A percentile compares a stretch with the other conserved stretches of the same genome.
These are phyloP conservation scores for Neomorphus geoffroyi DNA, from an alignment of 2,797 vertebrate genomes.

Conservation along the genomic window DNA sequence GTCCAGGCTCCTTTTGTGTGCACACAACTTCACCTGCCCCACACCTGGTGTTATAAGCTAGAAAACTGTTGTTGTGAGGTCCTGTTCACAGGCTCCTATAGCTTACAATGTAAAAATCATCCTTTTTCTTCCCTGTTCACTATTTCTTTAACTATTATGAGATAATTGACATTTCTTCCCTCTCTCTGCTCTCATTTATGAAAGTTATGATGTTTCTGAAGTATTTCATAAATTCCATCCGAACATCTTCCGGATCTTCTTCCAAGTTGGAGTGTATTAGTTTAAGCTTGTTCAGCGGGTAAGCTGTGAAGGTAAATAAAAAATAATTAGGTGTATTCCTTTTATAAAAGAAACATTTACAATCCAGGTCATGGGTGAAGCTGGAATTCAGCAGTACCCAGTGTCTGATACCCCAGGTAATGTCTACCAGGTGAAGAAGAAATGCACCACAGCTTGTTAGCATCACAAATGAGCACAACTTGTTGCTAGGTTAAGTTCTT, in stretches of 20 bases:
- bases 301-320: slow-evolving; percentile 73
- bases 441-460: background rate
- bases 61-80: background rate
- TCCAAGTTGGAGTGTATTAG: slow-evolving; percentile 93
- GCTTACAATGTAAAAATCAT: background rate
- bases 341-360: background rate
- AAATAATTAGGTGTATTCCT: background rate
- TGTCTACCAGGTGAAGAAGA: background rate
- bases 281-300: slow-evolving; percentile 84
- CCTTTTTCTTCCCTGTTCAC: background rate
- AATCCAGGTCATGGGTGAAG: background rate
- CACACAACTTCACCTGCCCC: background rate
- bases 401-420: background rate
- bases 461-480: background rate
- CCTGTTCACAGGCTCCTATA: background rate
- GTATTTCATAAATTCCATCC: slow-evolving; percentile 87
- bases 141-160: slow-evolving; percentile 69
- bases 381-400: background rate
- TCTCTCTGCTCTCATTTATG: slow-evolving; percentile 90
- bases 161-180: slow-evolving; percentile 95
- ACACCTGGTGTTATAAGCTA: background rate
- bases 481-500: background rate
- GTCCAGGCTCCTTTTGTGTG: background rate
- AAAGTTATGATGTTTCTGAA: slow-evolving; percentile 83
- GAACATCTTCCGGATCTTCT: slow-evolving; percentile 91